Evolutionary conservation across 2,797 vertebrate genomes (phyloP).

Genomic region (Gobio occitaniae): DNA sequence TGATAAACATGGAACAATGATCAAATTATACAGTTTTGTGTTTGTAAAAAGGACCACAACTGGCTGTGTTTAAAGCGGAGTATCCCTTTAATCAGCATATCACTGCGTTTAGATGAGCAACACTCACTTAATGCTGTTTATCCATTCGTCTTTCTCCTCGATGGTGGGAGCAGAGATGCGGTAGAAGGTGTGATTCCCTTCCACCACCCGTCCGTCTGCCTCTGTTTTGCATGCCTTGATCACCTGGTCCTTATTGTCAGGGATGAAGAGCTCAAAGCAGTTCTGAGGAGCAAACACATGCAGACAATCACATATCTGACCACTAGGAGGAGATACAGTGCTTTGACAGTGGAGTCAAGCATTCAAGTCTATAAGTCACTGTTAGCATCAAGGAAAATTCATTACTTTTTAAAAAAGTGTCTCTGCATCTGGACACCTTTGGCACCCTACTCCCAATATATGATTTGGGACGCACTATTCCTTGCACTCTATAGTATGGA

Average conservation of each 20-base stretch:
- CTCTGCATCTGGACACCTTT: not conserved
- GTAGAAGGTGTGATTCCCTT: slow-evolving; percentile 97
- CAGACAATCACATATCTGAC: not conserved
- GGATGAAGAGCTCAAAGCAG: slow-evolving; percentile 97
- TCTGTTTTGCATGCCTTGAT: slow-evolving; percentile 99
- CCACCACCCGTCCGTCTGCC: slow-evolving; percentile 95
- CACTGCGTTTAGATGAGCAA: not conserved
- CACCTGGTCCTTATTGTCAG: slow-evolving; percentile 96
- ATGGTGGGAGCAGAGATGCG: slow-evolving; percentile 92
- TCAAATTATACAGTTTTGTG: not conserved
- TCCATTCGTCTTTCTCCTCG: slow-evolving; percentile 96
- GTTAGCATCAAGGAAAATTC: not conserved
- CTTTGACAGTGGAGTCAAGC: not conserved
- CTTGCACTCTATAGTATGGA: not conserved
- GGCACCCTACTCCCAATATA: not conserved
- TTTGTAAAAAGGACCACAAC: not conserved
- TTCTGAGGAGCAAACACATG: slow-evolving; percentile 77
- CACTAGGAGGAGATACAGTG: not conserved
- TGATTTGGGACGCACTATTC: not conserved
- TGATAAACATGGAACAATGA: not conserved
- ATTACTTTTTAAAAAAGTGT: not conserved
- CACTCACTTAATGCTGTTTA: slow-evolving; percentile 93
- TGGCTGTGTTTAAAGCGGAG: not conserved
- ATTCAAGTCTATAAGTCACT: not conserved
- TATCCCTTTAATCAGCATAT: not conserved